Evolutionary conservation across 2,888 invertebrate genomes (phyloP), one percentile per base, ranked within the genome.

Genomic region (Microctonus brassicae): DNA sequence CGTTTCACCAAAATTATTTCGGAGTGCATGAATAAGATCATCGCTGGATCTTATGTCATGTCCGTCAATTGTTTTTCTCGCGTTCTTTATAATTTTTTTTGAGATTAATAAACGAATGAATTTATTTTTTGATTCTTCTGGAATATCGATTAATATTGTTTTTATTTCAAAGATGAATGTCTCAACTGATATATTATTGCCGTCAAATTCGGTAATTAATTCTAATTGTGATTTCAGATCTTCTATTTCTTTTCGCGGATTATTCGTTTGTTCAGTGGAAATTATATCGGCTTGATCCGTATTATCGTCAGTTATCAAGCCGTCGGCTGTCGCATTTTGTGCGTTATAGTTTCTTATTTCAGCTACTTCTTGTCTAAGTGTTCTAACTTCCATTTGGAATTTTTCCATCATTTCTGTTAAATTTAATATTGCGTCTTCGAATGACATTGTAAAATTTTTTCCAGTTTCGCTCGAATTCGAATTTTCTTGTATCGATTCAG

Each of bases 141-240:
- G 63, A 20, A 70, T 26, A 39, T 70, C 52, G n/a, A 42, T n/a
- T 7, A 64, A 17, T 2, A 70, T 39, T 11, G 47, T n/a, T 34
- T 70, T 58, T n/a, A 20, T 39, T 65, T 70, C 70, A 34, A 70
- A 70, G 20, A 70, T 65, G 20, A 70, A 65, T 7, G 70, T 60
- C 26, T 70, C 65, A 1, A 70, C 65, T 36, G 70, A 70, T 17
- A 65, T 65, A 26, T 65, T 70, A 9, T 60, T 58, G 29, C 71
- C 61, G 3, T 71, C 71, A 33, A 71, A 71, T 61, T 71, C 71
- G 1, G 67, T 71, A 33, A 67, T 55, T 9, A 71, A 24, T 67
- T 71, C 66, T 20, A 67, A 52, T n/a, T 55, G 20, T 17, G 39
- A 34, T 24, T 67, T 71, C 17, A 62, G 20, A 39, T 62, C 22